Percentiles rank a stretch among this genome's conserved stretches.
phyloP scores from a whole-genome alignment of 2,797 vertebrate species.

The Leptatherina wallacei region DNA sequence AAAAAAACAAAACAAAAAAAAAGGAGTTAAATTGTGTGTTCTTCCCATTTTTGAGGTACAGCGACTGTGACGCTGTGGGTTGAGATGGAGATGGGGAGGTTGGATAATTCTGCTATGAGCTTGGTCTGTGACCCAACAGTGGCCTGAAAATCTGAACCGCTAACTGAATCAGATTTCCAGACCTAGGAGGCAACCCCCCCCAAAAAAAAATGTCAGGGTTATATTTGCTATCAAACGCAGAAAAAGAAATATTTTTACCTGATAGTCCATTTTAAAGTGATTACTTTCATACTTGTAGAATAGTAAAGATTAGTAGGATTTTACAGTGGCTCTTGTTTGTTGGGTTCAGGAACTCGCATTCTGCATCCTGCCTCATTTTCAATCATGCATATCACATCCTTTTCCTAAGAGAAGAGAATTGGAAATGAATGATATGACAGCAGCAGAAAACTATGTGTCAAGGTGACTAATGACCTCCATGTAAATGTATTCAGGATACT shows the following conservation, averaged over 20 bases:
- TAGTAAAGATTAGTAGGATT: not conserved
- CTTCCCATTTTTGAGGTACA: not conserved
- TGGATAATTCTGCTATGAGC: not conserved
- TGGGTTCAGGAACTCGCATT: not conserved
- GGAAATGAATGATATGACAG: constrained; percentile 45
- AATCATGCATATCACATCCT: constrained; percentile 32
- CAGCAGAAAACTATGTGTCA: constrained; percentile 56
- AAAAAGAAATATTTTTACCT: not conserved
- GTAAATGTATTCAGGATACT: constrained; percentile 34
- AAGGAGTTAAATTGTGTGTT: not conserved
- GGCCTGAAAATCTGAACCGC: not conserved
- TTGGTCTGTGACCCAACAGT: not conserved
- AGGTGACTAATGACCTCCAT: constrained; percentile 47
- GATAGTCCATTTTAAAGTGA: not conserved
- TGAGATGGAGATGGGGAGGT: not conserved
- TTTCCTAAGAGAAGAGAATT: constrained; percentile 39
- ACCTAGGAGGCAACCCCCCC: not conserved
- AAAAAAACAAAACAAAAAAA: not conserved
- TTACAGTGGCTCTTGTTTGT: constrained; percentile 3
- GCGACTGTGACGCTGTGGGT: not conserved
- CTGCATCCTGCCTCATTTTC: constrained; percentile 31
- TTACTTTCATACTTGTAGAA: not conserved
- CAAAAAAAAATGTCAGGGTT: not conserved
- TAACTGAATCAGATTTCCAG: not conserved
- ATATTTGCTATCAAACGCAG: not conserved